Conservation (phyloP, 2,888 invertebrate species). For the Campoplex nolae region DNA sequence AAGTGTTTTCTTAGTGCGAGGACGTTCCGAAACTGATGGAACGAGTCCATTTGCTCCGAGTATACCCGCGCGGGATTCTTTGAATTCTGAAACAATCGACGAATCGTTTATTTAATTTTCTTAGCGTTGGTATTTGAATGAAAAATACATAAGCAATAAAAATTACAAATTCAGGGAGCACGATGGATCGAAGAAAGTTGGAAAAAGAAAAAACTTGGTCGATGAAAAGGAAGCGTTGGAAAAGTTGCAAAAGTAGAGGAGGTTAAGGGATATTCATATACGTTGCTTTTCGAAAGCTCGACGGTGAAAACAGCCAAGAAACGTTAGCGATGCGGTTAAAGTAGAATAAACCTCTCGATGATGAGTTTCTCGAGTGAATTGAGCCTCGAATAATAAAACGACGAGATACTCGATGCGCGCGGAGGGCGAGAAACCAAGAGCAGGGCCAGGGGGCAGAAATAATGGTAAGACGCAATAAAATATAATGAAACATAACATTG, state of each 20-base stretch:
- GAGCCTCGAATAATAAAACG: conserved; percentile 75
- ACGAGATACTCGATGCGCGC: conserved; percentile 19
- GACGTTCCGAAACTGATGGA: conserved; percentile 54
- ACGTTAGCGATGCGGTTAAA: conserved; percentile 76
- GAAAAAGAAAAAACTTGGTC: neutral
- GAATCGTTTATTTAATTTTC: neutral
- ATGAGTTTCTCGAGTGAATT: conserved; percentile 83
- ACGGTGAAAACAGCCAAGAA: conserved; percentile 66
- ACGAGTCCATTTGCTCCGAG: conserved; percentile 69
- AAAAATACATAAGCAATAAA: neutral
- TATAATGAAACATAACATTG: conserved; percentile 74
- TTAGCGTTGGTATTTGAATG: neutral
- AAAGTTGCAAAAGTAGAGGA: conserved; percentile 28
- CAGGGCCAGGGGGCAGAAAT: conserved; percentile 14
- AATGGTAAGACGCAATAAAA: conserved; percentile 70
- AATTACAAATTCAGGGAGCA: neutral
- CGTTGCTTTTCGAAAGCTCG: conserved; percentile 54
- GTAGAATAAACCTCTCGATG: conserved; percentile 84
- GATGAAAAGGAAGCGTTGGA: conserved; percentile 14
- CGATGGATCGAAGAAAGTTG: neutral
- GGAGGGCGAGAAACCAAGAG: conserved; percentile 19
- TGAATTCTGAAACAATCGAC: conserved; percentile 11
- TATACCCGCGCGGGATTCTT: conserved; percentile 17
- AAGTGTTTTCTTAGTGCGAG: conserved; percentile 25
- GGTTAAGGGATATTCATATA: conserved; percentile 19